Base-by-base conservation (phyloP, 2,797 vertebrate species). In the Lepilemur septentrionalis region DNA sequence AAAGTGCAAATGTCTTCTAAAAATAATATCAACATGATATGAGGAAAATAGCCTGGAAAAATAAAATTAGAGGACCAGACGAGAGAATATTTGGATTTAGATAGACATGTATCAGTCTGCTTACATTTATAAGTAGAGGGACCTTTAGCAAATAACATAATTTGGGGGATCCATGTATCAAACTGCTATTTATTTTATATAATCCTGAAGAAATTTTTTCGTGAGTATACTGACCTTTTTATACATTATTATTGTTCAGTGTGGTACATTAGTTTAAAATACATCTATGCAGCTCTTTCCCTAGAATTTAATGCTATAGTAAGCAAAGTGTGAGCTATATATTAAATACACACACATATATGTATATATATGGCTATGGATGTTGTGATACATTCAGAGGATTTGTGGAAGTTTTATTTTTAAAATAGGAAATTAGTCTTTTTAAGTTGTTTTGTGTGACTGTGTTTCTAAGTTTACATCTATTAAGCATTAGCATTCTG, bases 251-350 rank as follows among this genome's bases (percentile, higher is more conserved):
- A 20, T 52, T 93, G 13, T 83, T 80, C 52, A 73, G 0, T 96
- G 18, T 97, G 35, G 48, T 72, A 2, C 65, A 35, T 86, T 91
- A 85, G 11, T 95, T 95, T 94, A 92, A 86, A 95, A 75, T 89
- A 28, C 30, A 32, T 5, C 59, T 80, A 2, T 88, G 13, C 6
- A 89, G n/a, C 17, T 63, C 17, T 38, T 38, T 87, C 35, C 38
- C 15, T 10, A 78, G 48, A 95, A 96, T 55, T 82, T 85, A 86
- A 89, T 93, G 52, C 32, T 50, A 70, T 75, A 6, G 92, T 89
- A 63, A 72, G 52, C 30, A 50, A 96, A 93, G 13, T 84, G 28
- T 38, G 38, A 84, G 63, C 30, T 92, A 18, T 2, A 1, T 63
- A 72, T 30, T 22, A 20, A 65, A 41, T 12, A 48, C 6, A 22